A percentile compares a stretch with the other conserved stretches of the same genome.
Conservation (phyloP, 2,888 invertebrate genomes). For the Nemurella pictetii region DNA sequence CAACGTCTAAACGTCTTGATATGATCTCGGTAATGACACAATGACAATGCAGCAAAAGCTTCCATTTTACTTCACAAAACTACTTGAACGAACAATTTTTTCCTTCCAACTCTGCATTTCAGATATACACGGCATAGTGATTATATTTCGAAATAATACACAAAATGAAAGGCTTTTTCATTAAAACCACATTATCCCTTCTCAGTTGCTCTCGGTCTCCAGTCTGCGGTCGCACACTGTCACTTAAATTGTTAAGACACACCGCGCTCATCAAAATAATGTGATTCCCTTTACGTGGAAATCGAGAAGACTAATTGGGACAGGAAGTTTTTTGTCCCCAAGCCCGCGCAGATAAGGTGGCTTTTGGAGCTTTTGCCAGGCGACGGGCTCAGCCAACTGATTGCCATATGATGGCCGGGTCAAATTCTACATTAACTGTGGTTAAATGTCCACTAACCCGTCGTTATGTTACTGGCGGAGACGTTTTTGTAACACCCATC, state of each 20-base stretch:
- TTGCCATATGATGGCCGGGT: background rate
- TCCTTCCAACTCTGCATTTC: background rate
- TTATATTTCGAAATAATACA: background rate
- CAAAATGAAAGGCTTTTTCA: slow-evolving; percentile 3
- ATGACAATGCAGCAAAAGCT: background rate
- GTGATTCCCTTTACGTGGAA: background rate
- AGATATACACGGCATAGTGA: background rate
- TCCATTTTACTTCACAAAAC: background rate
- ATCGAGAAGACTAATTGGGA: background rate
- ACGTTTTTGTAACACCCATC: background rate
- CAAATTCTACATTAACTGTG: slow-evolving; percentile 3
- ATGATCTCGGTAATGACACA: background rate
- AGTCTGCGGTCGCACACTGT: slow-evolving; percentile 10
- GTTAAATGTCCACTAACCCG: slow-evolving; percentile 15
- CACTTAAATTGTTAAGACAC: background rate
- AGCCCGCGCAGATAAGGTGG: background rate
- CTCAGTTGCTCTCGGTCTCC: background rate
- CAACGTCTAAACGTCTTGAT: background rate
- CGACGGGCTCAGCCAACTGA: background rate
- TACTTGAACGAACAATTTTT: background rate
- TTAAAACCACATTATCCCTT: background rate
- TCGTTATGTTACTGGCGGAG: background rate
- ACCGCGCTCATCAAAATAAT: background rate
- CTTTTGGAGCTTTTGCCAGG: too few species aligned
- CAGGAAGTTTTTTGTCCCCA: background rate